Evolutionary conservation across 2,113 vertebrate genomes (phyloP).

Genomic region (Pagrus major): DNA sequence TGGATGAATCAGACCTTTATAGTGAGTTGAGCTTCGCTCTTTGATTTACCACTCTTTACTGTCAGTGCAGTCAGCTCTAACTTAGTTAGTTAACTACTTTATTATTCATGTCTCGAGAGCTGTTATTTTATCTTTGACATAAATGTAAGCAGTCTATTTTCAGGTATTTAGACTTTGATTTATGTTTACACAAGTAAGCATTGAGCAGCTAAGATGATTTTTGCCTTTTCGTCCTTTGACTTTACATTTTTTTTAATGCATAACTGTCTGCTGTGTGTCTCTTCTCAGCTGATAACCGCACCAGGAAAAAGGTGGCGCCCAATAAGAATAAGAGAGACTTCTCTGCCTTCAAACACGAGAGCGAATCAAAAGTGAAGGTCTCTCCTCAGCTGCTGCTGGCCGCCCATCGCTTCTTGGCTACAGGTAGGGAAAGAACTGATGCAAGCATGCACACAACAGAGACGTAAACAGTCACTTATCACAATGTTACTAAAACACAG

Average conservation of each 20-base stretch:
- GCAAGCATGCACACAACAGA: neutral
- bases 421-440: constrained; percentile 82
- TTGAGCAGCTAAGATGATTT: neutral
- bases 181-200: neutral
- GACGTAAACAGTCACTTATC: neutral
- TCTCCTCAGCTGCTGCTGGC: constrained; percentile 97
- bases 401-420: constrained; percentile 95
- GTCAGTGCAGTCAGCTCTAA: neutral
- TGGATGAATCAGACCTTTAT: constrained; percentile 94
- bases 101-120: neutral
- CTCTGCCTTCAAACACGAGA: constrained; percentile 94
- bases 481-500: neutral
- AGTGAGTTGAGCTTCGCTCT: constrained; percentile 83
- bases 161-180: neutral
- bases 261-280: neutral
- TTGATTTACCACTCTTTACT: neutral
- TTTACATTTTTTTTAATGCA: neutral
- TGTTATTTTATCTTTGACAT: neutral
- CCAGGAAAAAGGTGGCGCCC: constrained; percentile 88
- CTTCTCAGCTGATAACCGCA: constrained; percentile 91
- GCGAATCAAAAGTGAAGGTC: constrained; percentile 94
- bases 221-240: neutral
- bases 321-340: constrained; percentile 93
- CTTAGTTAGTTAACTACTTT: neutral
- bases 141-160: neutral